These are phyloP conservation scores for Galemys pyrenaicus DNA, from an alignment of 2,113 vertebrate genomes.

Conservation along the genomic window DNA sequence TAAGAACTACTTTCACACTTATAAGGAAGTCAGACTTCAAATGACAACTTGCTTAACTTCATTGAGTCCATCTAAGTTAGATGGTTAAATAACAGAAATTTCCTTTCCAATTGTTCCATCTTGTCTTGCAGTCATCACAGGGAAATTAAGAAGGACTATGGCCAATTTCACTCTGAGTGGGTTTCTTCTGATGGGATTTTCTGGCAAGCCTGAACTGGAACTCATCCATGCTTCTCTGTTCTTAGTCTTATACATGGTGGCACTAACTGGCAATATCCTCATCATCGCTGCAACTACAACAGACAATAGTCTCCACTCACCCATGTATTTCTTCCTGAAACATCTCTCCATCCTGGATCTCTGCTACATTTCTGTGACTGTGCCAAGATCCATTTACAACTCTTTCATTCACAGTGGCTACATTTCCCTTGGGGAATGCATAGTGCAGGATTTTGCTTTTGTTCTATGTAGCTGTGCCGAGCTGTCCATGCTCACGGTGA, in stretches of 20 bases:
- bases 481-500: not conserved
- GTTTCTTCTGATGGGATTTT: slow-evolving; percentile 5
- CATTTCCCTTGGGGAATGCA: not conserved
- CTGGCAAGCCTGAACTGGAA: not conserved
- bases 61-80: no score
- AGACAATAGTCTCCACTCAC: not conserved
- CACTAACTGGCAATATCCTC: not conserved
- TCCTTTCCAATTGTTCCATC: not conserved
- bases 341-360: not conserved
- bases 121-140: not conserved
- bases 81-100: not conserved
- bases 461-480: not conserved
- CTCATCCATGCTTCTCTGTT: not conserved
- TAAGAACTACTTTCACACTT: not conserved
- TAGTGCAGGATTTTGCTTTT: not conserved
- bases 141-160: not conserved
- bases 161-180: not conserved
- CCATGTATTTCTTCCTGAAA: slow-evolving; percentile 27
- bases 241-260: not conserved
- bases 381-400: not conserved
- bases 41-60: no score
- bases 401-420: not conserved
- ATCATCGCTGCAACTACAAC: not conserved
- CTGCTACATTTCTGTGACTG: not conserved
- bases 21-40: no score